Evolutionary conservation across 1,140 invertebrate species (phyloP).

Genomic region (Philaenus spumarius): DNA sequence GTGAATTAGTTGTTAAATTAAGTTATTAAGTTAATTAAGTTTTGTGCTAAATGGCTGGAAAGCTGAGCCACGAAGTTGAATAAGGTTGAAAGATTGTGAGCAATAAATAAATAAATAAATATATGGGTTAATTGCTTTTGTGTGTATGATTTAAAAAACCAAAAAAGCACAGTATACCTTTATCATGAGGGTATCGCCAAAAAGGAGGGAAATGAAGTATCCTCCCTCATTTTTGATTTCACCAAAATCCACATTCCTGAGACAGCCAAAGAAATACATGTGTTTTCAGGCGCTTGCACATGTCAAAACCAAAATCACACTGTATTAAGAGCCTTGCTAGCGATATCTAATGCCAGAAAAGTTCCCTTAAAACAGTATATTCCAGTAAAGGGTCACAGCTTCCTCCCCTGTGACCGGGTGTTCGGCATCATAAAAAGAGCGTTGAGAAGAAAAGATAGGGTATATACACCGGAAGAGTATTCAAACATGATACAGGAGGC

Average conservation of each 20-base stretch:
- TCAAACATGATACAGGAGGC: neutral
- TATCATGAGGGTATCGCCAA: no score
- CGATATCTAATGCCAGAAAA: neutral
- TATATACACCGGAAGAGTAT: constrained; percentile 15
- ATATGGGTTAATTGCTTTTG: no score
- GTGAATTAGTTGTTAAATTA: no score
- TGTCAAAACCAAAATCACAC: constrained; percentile 32
- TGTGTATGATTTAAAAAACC: no score
- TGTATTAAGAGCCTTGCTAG: neutral
- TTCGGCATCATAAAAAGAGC: constrained; percentile 22
- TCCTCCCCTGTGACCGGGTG: constrained; percentile 23
- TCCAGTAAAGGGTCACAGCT: constrained; percentile 22
- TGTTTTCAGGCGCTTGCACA: constrained; percentile 28
- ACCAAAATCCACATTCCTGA: constrained; percentile 23
- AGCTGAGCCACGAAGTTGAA: no score
- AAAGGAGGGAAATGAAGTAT: constrained; percentile 31
- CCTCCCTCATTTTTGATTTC: constrained; percentile 27
- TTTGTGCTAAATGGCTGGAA: no score
- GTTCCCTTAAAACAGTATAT: constrained; percentile 5
- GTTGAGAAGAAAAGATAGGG: constrained; percentile 15
- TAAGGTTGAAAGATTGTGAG: no score
- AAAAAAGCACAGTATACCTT: no score
- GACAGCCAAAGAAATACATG: constrained; percentile 29
- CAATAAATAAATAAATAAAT: no score
- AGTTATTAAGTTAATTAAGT: no score